phyloP scores from a whole-genome alignment of 2,888 invertebrate species.

The Chalcosyrphus nemorum region DNA sequence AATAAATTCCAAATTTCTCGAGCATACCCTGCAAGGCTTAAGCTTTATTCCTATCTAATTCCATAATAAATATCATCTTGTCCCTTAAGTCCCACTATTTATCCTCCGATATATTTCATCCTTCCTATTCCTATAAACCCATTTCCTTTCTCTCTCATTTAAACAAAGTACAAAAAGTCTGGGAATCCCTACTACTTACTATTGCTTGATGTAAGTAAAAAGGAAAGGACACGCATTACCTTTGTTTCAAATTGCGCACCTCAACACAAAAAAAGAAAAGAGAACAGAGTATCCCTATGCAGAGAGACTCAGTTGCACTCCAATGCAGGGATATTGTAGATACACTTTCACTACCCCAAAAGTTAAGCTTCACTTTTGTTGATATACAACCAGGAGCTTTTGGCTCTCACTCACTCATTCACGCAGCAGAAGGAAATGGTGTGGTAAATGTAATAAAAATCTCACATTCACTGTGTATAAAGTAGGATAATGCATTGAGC shows the following conservation, averaged over 20 bases:
- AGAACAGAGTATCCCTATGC: slow-evolving; percentile 21
- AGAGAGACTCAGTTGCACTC: slow-evolving; percentile 15
- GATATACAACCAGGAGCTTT: slow-evolving; percentile 47
- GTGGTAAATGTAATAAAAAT: slow-evolving; percentile 34
- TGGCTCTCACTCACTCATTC: slow-evolving; percentile 18
- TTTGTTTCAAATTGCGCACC: slow-evolving; percentile 10
- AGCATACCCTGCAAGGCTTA: not conserved
- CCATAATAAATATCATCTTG: not conserved
- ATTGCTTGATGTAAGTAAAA: not conserved
- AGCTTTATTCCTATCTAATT: not conserved
- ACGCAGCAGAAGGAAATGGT: slow-evolving; percentile 17
- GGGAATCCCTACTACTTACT: not conserved
- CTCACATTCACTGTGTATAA: slow-evolving; percentile 35
- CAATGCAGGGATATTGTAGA: not conserved
- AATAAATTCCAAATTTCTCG: not conserved
- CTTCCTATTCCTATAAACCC: not conserved
- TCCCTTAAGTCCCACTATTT: not conserved
- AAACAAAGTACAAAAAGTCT: not conserved
- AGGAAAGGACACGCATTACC: not conserved
- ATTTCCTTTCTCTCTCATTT: not conserved
- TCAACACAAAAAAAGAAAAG: slow-evolving; percentile 8
- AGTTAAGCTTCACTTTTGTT: slow-evolving; percentile 10
- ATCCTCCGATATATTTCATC: not conserved
- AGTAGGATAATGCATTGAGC: slow-evolving; percentile 70
- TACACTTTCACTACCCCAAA: slow-evolving; percentile 6